Evolutionary conservation across 2,888 invertebrate species (phyloP), one percentile per base, ranked within the genome.

Genomic region (Meteorus cinctellus): DNA sequence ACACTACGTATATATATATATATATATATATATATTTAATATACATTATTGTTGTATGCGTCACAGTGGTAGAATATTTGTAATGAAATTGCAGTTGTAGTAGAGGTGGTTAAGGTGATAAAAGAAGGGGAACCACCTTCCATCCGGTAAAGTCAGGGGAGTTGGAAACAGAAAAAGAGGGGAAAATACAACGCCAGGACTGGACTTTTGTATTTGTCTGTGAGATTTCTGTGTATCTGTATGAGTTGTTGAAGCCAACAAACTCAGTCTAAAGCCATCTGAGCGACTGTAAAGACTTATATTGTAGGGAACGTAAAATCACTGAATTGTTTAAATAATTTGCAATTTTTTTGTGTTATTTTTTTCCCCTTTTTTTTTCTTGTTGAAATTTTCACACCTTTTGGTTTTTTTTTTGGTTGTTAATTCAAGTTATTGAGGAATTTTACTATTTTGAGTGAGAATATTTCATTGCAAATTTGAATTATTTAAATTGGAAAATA

Each of bases 171-270:
- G 55, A 48, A 48, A 34, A 4, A 55, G 55, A 55, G 55, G 55
- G 55, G 55, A 55, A 55, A 10, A 19, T 19, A 19, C 19, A 19
- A 12, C 19, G 60, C 34, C 65, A 31, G 59, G 16, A 19, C 19
- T 55, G 55, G 55, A 55, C 55, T 55, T 55, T 55, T 55, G 12
- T 41, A 12, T 41, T 41, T 41, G 41, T 41, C 2, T 41, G 41
- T 12, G 79, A 79, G 80, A 80, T 78, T 12, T 41, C 41, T 41
- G 41, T 41, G 41, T 41, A 12, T 41, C 8, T 41, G 41, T 41
- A 84, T 84, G 82, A 83, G 83, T 84, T 4, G 75, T 83, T 85
- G 87, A 89, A 89, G 89, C 89, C 89, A 88, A 88, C 89, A 87
- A 88, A 89, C 88, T 87, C 88, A 89, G 88, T 88, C 79, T 81